Base-by-base conservation (phyloP, 2,113 vertebrate species). In the Capreolus pygargus region DNA sequence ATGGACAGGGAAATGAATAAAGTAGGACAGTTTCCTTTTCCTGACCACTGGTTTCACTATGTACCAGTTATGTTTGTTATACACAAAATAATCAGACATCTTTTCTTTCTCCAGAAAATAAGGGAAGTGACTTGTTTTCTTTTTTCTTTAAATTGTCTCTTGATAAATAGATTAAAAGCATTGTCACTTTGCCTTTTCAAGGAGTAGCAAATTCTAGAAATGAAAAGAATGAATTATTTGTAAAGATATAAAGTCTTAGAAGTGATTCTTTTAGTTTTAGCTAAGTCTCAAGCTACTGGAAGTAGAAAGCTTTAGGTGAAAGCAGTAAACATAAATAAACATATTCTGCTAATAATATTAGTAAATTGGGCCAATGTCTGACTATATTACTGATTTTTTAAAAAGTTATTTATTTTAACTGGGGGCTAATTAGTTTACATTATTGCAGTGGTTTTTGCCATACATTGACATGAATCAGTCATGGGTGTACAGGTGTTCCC, bases 1-100 rank as follows among this genome's bases (percentile, higher is more conserved):
- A 91, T 21, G 95, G 94, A 97, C 74, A 98, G 85, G 33, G 39
- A 87, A 97, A 97, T 50, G 90, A 55, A 97, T 92, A 86, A 97
- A 89, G 67, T 92, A 95, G 81, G 76, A 33, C 90, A 97, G 1
- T 83, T 85, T 94, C 15, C 61, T 47, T 33, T 87, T 87, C 60
- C 52, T 96, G 58, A 36, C 47, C 25, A 76, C 81, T 92, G 23
- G n/a, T 97, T 96, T 94, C 89, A 90, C 45, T 74, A n/a, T 92
- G 87, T 10, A 97, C 79, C 39, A 43, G 8, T 47, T 0, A 1
- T 67, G 95, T 94, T 58, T 19, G 33, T 92, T 97, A 78, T 95
- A 67, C 25, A 96, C 58, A 90, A 87, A 96, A 70, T n/a, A 96
- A 84, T 43, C 30, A 16, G 57, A 97, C 6, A 17, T 2, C 30